Evolutionary conservation across 2,888 invertebrate species (phyloP), one percentile per base, ranked within the genome.

Genomic region (Syrphus vitripennis): DNA sequence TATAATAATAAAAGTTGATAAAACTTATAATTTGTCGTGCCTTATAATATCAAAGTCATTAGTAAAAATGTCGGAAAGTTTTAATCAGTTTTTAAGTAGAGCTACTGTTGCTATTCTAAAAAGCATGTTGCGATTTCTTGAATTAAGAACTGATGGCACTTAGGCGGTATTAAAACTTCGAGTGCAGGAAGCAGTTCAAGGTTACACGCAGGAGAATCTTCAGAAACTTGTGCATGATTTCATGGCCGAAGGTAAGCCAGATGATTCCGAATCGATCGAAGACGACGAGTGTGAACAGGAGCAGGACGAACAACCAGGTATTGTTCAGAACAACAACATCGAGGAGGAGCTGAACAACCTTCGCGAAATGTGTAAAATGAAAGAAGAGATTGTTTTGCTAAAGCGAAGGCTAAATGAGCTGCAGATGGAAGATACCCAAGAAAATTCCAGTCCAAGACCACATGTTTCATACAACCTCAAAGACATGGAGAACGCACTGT

Each of bases 401-500:
- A 37, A 50, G 53, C 69, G 53, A 3, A 69, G n/a, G 7, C 37
- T 55, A n/a, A 67, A 37, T 4, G 26, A 69, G 48, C 37, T 53
- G 37, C 67, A 50, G 34, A 50, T 67, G 48, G 50, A 67, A 31
- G 45, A 45, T 16, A 3, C 48, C 6, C 31, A 31, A 16, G 10
- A 55, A 63, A 50, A 42, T 16, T 31, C 12, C 14, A 75, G 75
- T 45, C 31, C 19, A 29, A 63, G 6, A 29, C n/a, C 80, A 21
- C 45, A 67, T 26, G 50, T 48, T 67, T 40, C 57, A 24, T 40
- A 80, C 21, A 57, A 61, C n/a, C 69, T 80, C 45, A 74, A 63
- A 42, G 86, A 86, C 29, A 48, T 81, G 21, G 86, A 81, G 57
- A 55, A 86, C 31, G 55, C 77, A 19, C 34, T 81, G 12, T 74